Evolutionary conservation across 2,888 invertebrate genomes (phyloP), one percentile per base, ranked within the genome.

Genomic region (Chloroclystis v-ata): DNA sequence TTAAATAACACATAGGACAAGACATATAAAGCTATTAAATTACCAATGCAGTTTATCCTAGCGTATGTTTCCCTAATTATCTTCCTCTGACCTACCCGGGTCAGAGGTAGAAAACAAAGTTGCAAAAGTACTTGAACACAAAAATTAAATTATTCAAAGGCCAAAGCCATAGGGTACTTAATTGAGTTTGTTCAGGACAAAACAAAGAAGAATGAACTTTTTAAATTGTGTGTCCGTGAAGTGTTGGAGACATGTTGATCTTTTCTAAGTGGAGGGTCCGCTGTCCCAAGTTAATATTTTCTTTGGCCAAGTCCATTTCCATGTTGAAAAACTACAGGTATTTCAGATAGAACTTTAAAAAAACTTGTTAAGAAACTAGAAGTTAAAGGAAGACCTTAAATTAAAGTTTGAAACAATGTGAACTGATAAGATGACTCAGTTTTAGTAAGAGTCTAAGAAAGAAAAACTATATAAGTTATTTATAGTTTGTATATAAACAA

Each of bases 141-240:
- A 69, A 76, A 80, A 78, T 81, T 78, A 79, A 82, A 80, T 74
- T 79, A 76, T 81, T 68, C 65, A 70, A 78, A 76, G 75, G 75
- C 76, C 78, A 79, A 80, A 76, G 77, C 77, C 80, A 83, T 74
- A 80, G 77, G 77, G 77, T 79, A 84, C 75, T 79, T 86, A 85
- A 86, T 86, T 85, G 84, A 83, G 86, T 87, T 86, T 87, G 84
- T 82, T 86, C 82, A 85, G 86, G 84, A 84, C 81, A 83, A 86
- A 86, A 87, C 85, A 86, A 86, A 87, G 83, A 84, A 63, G 65
- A 75, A 63, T 61, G 63, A 75, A 86, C 78, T 82, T 87, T 83
- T 86, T 87, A 87, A 87, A 87, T 87, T 86, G 86, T 84, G 77
- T 78, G 83, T 80, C 82, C 82, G 78, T 75, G 79, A 83, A 86